Evolutionary conservation across 2,797 vertebrate genomes (phyloP), one percentile per base, ranked within the genome.

Genomic region (Hydrolagus colliei): DNA sequence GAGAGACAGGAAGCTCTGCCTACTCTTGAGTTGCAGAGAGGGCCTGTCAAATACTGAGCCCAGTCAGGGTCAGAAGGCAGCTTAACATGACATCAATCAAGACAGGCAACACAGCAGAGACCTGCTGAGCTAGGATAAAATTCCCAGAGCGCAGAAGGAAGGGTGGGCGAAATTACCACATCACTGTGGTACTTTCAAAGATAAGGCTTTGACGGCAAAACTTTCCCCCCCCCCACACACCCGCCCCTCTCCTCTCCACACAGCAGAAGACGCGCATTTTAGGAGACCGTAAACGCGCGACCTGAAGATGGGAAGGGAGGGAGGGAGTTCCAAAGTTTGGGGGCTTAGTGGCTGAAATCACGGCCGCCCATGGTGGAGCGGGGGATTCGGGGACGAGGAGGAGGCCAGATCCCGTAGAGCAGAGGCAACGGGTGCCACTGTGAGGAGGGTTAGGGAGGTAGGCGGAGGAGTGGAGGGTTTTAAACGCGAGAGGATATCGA

Each of bases 41-140:
- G 1, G 71, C 65, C 41, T 27, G 79, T 87, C 63, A 62, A 72
- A 59, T 0, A 0, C 85, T 1, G 4, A 0, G 0, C 87, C 86
- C 11, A 0, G 13, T 73, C 14, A 0, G 73, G 86, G 87, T 86
- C 86, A 86, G 88, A 87, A 90, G 87, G 87, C 87, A 52, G 79
- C 86, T 86, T 78, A 76, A 41, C 0, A 0, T 11, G 87, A 4
- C 41, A 14, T 88, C 85, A 35, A 52, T 87, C 89, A 88, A 9
- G 87, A 61, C 86, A 84, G 76, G 62, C 67, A 2, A 2, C 71
- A 73, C 0, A 1, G 77, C 74, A 86, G 35, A 0, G 16, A 59
- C 65, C 0, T 3, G 0, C 88, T 61, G 85, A 62, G 67, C 9
- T 77, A 52, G 86, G 68, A 12, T 71, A 27, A 9, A 0, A 2